A percentile compares a stretch with the other conserved stretches of the same genome.
phyloP scores from a whole-genome alignment of 2,113 vertebrate genomes.

The Sapayoa aenigma region DNA sequence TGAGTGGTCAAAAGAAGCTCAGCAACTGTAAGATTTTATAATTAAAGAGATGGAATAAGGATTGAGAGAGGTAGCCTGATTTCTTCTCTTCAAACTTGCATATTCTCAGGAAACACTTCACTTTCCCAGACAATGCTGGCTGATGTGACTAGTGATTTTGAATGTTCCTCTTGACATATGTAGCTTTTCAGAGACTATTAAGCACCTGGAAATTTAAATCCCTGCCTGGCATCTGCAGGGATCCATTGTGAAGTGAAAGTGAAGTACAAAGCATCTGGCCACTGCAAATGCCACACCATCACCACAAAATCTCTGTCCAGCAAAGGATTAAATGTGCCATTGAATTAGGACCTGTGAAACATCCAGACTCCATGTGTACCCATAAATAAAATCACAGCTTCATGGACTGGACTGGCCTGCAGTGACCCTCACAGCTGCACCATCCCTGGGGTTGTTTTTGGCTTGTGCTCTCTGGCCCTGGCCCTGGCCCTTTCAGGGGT shows the following conservation, averaged over 20 bases:
- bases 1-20: slow-evolving; percentile 25
- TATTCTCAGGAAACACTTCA: neutral
- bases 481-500: neutral
- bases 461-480: neutral
- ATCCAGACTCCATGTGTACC: neutral
- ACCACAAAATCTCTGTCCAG: neutral
- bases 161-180: neutral
- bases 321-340: neutral
- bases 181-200: slow-evolving; percentile 13
- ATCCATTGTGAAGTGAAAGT: neutral
- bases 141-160: slow-evolving; percentile 20
- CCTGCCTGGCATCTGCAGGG: neutral
- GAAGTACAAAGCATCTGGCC: neutral
- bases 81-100: slow-evolving; percentile 29
- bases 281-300: neutral
- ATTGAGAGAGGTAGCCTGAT: slow-evolving; percentile 10
- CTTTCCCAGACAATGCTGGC: slow-evolving; percentile 10
- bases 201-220: neutral
- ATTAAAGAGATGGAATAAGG: slow-evolving; percentile 27
- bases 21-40: neutral
- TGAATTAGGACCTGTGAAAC: neutral
- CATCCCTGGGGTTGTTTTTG: neutral
- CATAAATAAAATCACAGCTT: neutral
- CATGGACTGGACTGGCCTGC: neutral
- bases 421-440: neutral